A percentile compares a stretch with the other conserved stretches of the same genome.
These are phyloP conservation scores for Penelope pileata DNA, from an alignment of 2,113 vertebrate species.

Conservation along the genomic window DNA sequence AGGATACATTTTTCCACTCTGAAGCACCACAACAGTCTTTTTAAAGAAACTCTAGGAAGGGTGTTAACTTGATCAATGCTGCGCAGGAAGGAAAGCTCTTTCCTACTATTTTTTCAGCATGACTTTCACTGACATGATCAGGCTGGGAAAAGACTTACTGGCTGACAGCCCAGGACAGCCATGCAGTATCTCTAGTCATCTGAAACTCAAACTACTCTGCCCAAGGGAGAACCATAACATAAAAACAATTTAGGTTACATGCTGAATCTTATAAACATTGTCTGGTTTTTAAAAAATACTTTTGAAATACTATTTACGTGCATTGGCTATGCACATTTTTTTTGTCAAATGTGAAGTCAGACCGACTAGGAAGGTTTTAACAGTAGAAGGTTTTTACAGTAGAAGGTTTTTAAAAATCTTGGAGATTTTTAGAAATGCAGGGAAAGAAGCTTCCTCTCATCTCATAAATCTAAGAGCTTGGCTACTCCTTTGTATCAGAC, in stretches of 20 bases:
- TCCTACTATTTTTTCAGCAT: constrained; percentile 79
- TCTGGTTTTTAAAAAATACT: constrained; percentile 28
- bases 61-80: constrained; percentile 75
- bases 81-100: constrained; percentile 78
- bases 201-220: constrained; percentile 69
- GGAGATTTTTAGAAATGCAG: neutral
- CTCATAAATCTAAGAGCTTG: neutral
- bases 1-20: constrained; percentile 69
- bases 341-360: neutral
- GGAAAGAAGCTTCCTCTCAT: neutral
- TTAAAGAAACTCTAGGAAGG: constrained; percentile 79
- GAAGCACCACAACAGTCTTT: constrained; percentile 72
- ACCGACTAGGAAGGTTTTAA: neutral
- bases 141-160: constrained; percentile 78
- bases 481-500: neutral
- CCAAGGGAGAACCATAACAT: constrained; percentile 57
- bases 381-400: neutral
- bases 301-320: constrained; percentile 53
- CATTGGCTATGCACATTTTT: neutral
- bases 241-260: constrained; percentile 58
- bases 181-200: constrained; percentile 69
- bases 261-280: constrained; percentile 51
- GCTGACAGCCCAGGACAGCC: constrained; percentile 76
- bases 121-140: constrained; percentile 83
- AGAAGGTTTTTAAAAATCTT: neutral